Base-by-base conservation (phyloP, 2,888 invertebrate species). In the Apamea crenata region DNA sequence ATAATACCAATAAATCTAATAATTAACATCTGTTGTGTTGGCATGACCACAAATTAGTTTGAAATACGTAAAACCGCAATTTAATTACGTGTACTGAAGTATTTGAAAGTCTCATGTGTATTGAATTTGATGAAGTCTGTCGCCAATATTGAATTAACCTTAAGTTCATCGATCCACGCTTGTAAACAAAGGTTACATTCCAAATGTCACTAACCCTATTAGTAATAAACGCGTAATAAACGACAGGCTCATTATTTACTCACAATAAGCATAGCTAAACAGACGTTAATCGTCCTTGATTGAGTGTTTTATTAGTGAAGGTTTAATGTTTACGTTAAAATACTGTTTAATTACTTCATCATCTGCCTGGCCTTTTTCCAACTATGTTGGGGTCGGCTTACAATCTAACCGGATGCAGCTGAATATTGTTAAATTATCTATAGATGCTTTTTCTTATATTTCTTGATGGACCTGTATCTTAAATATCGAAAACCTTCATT, bases 161-260 rank as follows among this genome's bases (percentile, higher is more conserved):
- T 74, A 82, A 82, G 82, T 82, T 85, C 82, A 85, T 82, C 82
- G 86, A 81, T 82, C 85, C 68, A 21, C 18, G 29, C 66, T 71
- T 50, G 65, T 82, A 82, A 70, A 82, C 82, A 82, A 82, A 82
- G 75, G 85, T 82, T 82, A 85, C 63, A 74, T 74, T 74, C 74
- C 16, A 82, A 82, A 82, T 82, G 82, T 82, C 82, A 85, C 69
- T 82, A 85, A 82, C 85, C 85, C 82, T 82, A 82, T 82, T 85
- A 82, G 81, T 82, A 81, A 82, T 65, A 74, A 70, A n/a, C 53
- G 73, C 85, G 81, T 85, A 74, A 82, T 65, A 74, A 70, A n/a
- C 53, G 81, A 63, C 72, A 32, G 21, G 40, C 59, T 44, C 56
- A 71, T 66, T 71, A 85, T 63, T 82, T 81, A 74, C 66, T 73